Percentiles rank a stretch among this genome's conserved stretches.
Conservation (phyloP, 2,888 invertebrate species). For the Cerastoderma edule region DNA sequence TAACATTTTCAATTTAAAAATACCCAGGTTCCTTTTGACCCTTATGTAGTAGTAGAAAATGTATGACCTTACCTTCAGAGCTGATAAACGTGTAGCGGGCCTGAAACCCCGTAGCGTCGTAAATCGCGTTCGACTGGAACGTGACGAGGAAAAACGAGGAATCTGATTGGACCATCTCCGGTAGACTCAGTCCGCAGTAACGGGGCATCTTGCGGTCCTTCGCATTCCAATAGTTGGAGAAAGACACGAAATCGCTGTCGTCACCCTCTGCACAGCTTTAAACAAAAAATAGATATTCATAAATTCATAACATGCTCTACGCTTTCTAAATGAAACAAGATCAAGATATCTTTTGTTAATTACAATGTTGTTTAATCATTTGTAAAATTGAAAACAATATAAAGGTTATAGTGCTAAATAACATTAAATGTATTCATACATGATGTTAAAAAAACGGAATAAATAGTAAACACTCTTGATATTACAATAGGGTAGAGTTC, state of each 20-base stretch:
- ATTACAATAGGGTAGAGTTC: no score
- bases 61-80: constrained; percentile 36
- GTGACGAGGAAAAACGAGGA: constrained; percentile 97
- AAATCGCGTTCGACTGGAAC: constrained; percentile 96
- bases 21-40: no score
- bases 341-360: no score
- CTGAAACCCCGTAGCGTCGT: constrained; percentile 97
- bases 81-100: constrained; percentile 88
- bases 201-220: constrained; percentile 94
- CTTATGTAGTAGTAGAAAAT: no score
- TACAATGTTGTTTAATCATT: no score
- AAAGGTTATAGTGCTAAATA: no score
- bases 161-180: constrained; percentile 89
- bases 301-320: neutral
- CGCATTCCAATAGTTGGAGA: constrained; percentile 94
- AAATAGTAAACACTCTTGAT: no score
- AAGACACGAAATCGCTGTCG: constrained; percentile 97
- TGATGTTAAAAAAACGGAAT: no score
- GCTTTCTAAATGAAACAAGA: no score
- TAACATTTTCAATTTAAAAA: no score
- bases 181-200: constrained; percentile 89
- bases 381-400: no score
- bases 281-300: constrained; percentile 1
- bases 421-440: no score
- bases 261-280: constrained; percentile 95